These are phyloP conservation scores for Atractosteus spatula DNA, from an alignment of 2,113 vertebrate species.

Conservation along the genomic window DNA sequence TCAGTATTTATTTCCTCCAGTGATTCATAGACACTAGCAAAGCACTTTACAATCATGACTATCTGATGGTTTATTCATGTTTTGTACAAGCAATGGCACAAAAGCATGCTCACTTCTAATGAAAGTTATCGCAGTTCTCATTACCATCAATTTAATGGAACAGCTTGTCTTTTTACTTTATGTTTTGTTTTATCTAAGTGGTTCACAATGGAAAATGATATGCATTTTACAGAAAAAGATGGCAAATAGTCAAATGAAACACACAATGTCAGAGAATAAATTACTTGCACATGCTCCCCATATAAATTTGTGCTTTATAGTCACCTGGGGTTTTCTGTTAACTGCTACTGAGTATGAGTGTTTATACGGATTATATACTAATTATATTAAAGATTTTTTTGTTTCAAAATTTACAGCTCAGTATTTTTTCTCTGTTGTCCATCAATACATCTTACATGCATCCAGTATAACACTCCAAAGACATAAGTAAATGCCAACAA, in stretches of 20 bases:
- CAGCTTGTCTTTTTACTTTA: constrained; percentile 22
- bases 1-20: constrained; percentile 19
- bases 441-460: too few species aligned
- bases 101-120: constrained; percentile 19
- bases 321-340: too few species aligned
- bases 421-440: too few species aligned
- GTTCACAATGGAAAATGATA: constrained; percentile 21
- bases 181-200: constrained; percentile 30
- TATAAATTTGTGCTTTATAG: background rate
- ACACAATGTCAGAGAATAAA: constrained; percentile 12
- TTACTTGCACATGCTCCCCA: constrained; percentile 2
- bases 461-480: too few species aligned
- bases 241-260: constrained; percentile 22
- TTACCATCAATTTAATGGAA: constrained; percentile 23
- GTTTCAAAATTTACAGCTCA: too few species aligned
- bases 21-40: constrained; percentile 20
- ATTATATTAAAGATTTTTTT: too few species aligned
- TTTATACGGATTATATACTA: too few species aligned
- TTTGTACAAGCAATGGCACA: constrained; percentile 14
- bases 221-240: constrained; percentile 7
- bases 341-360: too few species aligned
- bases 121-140: constrained; percentile 25
- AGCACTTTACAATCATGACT: constrained; percentile 7
- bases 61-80: constrained; percentile 28
- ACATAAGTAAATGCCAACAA: too few species aligned